These are phyloP conservation scores for Phoxinus phoxinus DNA, from an alignment of 2,113 vertebrate species.

Conservation along the genomic window DNA sequence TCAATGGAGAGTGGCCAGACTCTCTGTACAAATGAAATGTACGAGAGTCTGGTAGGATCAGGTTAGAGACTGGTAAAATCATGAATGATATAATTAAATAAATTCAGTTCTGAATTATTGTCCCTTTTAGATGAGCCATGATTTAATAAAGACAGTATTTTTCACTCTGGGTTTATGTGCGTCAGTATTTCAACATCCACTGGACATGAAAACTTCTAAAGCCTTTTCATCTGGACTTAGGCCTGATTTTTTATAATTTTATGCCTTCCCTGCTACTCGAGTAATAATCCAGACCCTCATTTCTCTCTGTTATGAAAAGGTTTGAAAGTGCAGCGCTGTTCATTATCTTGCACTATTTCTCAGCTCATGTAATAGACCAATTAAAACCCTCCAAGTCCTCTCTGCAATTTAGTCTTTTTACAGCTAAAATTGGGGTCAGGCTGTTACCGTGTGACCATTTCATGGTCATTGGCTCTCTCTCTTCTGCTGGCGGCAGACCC, in stretches of 20 bases:
- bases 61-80: not conserved
- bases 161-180: not conserved
- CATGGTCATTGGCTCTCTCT: slow-evolving; percentile 48
- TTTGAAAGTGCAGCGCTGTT: slow-evolving; percentile 45
- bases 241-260: not conserved
- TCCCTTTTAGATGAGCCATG: not conserved
- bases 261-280: not conserved
- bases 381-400: slow-evolving; percentile 34
- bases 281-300: slow-evolving; percentile 28
- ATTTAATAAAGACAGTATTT: not conserved
- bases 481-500: slow-evolving; percentile 12
- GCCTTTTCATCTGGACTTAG: not conserved
- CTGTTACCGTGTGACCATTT: slow-evolving; percentile 46
- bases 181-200: not conserved
- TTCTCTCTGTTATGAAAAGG: slow-evolving; percentile 29
- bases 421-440: slow-evolving; percentile 47
- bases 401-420: slow-evolving; percentile 49
- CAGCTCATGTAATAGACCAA: slow-evolving; percentile 37
- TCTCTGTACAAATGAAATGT: too few species aligned
- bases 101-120: not conserved
- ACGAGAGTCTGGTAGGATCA: too few species aligned
- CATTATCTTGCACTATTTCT: slow-evolving; percentile 35
- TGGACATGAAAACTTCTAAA: not conserved
- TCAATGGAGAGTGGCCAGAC: too few species aligned
- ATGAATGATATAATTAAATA: not conserved